phyloP scores from a whole-genome alignment of 64 coral and sea anemone species.

The Dendronephthya gigantea region DNA sequence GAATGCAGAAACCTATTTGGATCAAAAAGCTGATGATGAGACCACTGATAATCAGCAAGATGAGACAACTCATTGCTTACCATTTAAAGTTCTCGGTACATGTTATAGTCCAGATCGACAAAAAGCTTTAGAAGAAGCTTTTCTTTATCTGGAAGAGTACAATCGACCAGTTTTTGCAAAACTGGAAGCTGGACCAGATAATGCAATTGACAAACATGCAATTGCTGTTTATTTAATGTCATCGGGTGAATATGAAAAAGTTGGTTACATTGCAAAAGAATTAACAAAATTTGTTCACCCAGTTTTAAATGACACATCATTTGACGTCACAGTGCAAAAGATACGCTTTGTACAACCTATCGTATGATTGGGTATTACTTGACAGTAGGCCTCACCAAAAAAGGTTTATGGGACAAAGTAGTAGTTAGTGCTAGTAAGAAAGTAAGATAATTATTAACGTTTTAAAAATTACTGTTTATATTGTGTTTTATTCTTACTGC shows the following conservation, averaged over 20 bases:
- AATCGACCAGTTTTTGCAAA: neutral
- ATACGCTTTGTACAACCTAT: neutral
- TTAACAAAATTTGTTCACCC: neutral
- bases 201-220: neutral
- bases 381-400: neutral
- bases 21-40: neutral
- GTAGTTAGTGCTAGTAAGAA: neutral
- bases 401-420: neutral
- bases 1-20: neutral
- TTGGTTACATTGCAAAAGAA: neutral
- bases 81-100: neutral
- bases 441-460: neutral
- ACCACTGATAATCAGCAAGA: neutral
- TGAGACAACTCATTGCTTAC: neutral
- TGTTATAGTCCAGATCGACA: neutral
- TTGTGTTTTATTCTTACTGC: too few species aligned
- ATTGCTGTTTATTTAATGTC: conserved; percentile 3
- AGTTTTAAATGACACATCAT: neutral
- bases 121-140: neutral
- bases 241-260: neutral
- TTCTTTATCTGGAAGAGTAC: neutral
- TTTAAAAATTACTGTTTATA: too few species aligned
- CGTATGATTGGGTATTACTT: neutral
- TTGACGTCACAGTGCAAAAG: neutral
- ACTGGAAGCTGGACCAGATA: neutral